Base-by-base conservation (phyloP, 2,888 invertebrate genomes). In the Mythimna ferrago region DNA sequence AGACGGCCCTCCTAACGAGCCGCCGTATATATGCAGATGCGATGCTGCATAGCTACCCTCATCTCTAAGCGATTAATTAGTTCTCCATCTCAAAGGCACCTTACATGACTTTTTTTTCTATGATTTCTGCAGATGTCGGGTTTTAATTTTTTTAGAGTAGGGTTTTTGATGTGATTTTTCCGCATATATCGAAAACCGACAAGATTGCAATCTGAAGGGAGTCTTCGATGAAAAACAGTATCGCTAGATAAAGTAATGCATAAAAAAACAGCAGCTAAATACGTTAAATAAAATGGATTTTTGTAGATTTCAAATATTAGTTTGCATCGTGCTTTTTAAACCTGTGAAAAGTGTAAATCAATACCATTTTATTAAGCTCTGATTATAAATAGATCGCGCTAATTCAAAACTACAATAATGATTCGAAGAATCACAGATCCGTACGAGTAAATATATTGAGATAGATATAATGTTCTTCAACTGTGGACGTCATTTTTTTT, bases 1-100 rank as follows among this genome's bases (percentile, higher is more conserved):
- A 95, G 95, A 94, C 91, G 90, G 82, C 80, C 83, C 84, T 90
- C 85, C 93, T 95, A 95, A 95, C 94, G 93, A 95, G 93, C 57
- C 66, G 10, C 70, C 76, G 88, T 89, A 90, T 90, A 91, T 89
- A 84, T 81, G 89, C 90, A 90, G 90, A 91, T 90, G 91, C 90
- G 86, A 87, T 85, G 74, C 80, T 77, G 80, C 82, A 79, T 77
- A 81, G 79, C 71, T 76, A 71, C 64, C 70, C 80, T 84, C 86
- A 82, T 86, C 84, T 86, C 84, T 84, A 68, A 75, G 80, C 84
- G 87, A 90, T 93, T 94, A 94, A 93, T 93, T 93, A 93, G 79
- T 76, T 73, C 64, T 75, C 71, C 79, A 78, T 75, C 84, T 74
- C 65, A 76, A 80, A 75, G 57, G 73, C 41, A 69, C 44, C 73